These are phyloP conservation scores for Propithecus deckenii DNA, from an alignment of 2,797 vertebrate genomes.

Conservation along the genomic window DNA sequence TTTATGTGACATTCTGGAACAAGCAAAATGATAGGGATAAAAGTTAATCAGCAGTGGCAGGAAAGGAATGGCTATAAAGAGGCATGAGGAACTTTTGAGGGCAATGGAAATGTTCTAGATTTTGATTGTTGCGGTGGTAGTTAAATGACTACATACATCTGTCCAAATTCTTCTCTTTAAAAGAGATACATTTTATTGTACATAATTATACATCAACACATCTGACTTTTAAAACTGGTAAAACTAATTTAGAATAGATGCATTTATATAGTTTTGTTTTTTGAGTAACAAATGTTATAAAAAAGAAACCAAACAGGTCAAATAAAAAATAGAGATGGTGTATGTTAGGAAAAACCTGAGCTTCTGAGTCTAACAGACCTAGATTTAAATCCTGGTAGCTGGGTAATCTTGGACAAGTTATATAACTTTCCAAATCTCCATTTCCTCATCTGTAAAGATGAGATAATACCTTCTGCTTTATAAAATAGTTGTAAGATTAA, in stretches of 20 bases:
- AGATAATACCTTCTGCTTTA: neutral
- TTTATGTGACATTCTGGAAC: neutral
- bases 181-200: neutral
- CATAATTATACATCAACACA: constrained; percentile 1
- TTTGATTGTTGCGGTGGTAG: neutral
- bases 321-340: neutral
- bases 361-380: neutral
- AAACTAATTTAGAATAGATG: constrained; percentile 22
- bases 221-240: neutral
- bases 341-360: neutral
- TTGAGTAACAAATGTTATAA: neutral
- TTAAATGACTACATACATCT: neutral
- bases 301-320: neutral
- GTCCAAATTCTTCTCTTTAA: neutral
- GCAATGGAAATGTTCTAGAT: neutral
- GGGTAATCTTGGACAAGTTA: neutral
- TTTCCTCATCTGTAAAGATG: neutral
- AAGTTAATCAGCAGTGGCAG: neutral
- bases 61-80: neutral
- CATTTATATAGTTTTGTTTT: neutral
- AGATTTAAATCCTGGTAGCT: neutral
- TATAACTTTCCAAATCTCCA: constrained; percentile 3
- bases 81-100: neutral
- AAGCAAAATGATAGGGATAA: neutral
- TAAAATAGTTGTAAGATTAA: constrained; percentile 14